Base-by-base conservation (phyloP, 92 coral and sea anemone genomes). In the Micromussa lordhowensis region DNA sequence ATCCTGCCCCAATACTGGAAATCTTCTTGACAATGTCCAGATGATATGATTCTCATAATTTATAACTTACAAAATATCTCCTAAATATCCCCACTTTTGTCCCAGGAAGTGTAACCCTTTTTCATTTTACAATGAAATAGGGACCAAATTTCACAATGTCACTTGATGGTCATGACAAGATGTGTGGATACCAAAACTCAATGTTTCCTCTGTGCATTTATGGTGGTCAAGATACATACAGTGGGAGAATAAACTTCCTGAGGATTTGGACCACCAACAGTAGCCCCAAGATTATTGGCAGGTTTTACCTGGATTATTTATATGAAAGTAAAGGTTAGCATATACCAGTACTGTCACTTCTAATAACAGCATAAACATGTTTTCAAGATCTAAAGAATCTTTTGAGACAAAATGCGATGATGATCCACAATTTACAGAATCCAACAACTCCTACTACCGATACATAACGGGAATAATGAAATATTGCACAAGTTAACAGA, bases 131-230 rank as follows among this genome's bases (percentile, higher is more conserved):
- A 82, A 12, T 82, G 86, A 82, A 68, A 68, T 82, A 91, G 89
- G 89, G 90, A 38, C 66, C 90, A 26, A 82, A 89, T 55, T 82
- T 48, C 54, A 94, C 94, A 48, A 51, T 92, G 92, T 91, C 92
- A n/a, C 85, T 88, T 15, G 92, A 91, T 77, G 97, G 95, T 76
- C 95, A 94, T 79, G 92, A 94, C 85, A 94, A 94, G 81, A 68
- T 90, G 82, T 92, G 98, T 78, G 98, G 95, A 34, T 92, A 88
- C 81, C 98, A 94, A 83, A 94, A 92, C 35, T 86, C 92, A 59
- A 92, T 85, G 85, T 94, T 94, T 89, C 95, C 93, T 51, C 82
- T 92, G 26, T 88, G 92, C 53, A 94, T 92, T 26, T 92, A 92
- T 93, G 95, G 95, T 48, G 91, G 78, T 48, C 91, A 86, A 80